Percentiles rank a stretch among this genome's conserved stretches.
These are phyloP conservation scores for Diuraphis noxia DNA, from an alignment of 1,140 invertebrate genomes.

Conservation along the genomic window DNA sequence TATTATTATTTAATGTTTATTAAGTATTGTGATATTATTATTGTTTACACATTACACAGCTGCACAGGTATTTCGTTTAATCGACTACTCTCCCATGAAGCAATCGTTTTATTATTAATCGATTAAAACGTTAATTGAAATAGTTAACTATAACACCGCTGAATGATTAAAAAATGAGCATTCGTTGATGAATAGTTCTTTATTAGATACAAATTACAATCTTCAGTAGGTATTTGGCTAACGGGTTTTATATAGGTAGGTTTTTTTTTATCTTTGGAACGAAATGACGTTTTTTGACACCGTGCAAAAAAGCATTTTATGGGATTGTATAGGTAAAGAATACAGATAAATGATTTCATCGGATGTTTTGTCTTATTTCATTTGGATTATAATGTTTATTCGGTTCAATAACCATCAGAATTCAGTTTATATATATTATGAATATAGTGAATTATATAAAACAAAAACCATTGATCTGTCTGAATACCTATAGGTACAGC, in stretches of 20 bases:
- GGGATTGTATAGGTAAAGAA: background rate
- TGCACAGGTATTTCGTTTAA: background rate
- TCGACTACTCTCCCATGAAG: background rate
- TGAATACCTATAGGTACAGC: background rate
- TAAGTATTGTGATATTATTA: background rate
- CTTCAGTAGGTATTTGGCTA: background rate
- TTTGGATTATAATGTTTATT: conserved; percentile 43
- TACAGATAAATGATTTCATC: conserved; percentile 28
- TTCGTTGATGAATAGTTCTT: background rate
- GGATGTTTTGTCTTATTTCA: conserved; percentile 36
- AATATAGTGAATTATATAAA: background rate
- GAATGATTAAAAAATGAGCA: background rate
- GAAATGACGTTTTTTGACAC: background rate
- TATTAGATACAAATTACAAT: background rate
- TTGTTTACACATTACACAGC: background rate
- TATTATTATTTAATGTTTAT: background rate
- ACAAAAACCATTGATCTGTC: background rate
- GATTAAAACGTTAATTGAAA: conserved; percentile 4
- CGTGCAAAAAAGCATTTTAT: conserved; percentile 14
- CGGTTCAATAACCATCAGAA: conserved; percentile 33
- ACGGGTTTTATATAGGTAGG: background rate
- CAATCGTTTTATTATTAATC: background rate
- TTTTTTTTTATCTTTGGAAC: conserved; percentile 3
- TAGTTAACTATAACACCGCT: conserved; percentile 27
- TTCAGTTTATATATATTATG: background rate